Percentiles rank a stretch among this genome's conserved stretches.
Evolutionary conservation across 2,888 invertebrate species (phyloP).

Genomic region (Artemia sp.): DNA sequence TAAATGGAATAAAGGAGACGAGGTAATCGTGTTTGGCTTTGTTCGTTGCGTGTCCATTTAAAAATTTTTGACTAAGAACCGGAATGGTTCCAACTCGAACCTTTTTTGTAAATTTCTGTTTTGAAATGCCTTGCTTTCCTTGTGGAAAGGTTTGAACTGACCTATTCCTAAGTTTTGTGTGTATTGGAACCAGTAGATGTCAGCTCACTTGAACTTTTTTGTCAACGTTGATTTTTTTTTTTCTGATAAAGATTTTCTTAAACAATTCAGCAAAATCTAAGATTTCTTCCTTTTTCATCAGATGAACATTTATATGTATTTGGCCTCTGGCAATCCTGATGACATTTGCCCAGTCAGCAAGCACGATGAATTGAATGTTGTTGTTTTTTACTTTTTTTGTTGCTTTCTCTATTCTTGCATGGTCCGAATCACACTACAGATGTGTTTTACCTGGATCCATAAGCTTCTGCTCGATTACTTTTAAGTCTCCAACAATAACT

Average conservation of each 20-base stretch:
- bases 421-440: slow-evolving; percentile 10
- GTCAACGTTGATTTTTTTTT: not conserved
- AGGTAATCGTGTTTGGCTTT: too few relatives aligned
- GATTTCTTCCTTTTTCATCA: slow-evolving; percentile 11
- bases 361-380: not conserved
- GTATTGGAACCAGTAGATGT: slow-evolving; percentile 6
- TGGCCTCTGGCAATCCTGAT: not conserved
- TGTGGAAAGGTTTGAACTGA: slow-evolving; percentile 7
- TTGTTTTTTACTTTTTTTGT: not conserved
- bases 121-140: slow-evolving; percentile 10
- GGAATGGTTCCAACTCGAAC: too few relatives aligned
- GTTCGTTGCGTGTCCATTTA: too few relatives aligned
- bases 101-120: too few relatives aligned
- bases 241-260: not conserved
- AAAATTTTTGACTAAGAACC: too few relatives aligned
- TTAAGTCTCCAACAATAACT: too few relatives aligned
- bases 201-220: slow-evolving; percentile 1
- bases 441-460: not conserved
- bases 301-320: slow-evolving; percentile 10
- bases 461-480: too few relatives aligned
- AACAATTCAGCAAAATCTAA: slow-evolving; percentile 8
- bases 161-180: slow-evolving; percentile 6
- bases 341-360: slow-evolving; percentile 13
- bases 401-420: slow-evolving; percentile 11
- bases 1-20: too few relatives aligned